Percentiles rank a stretch among this genome's conserved stretches.
Conservation (phyloP, 2,113 vertebrate species). For the Bostrychus sinensis region DNA sequence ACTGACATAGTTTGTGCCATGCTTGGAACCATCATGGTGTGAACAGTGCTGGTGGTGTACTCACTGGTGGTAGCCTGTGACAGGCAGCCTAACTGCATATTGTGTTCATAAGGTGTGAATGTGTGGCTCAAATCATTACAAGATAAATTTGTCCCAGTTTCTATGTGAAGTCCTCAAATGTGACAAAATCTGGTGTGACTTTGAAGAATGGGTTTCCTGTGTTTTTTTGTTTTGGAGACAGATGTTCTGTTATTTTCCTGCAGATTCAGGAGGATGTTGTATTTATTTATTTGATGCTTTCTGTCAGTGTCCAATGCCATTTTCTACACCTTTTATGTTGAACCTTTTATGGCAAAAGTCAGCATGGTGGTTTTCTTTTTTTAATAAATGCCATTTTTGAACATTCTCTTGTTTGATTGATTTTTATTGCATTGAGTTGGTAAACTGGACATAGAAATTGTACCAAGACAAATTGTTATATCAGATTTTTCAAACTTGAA, state of each 20-base stretch:
- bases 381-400: conserved; percentile 81
- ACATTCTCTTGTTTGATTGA: conserved; percentile 65
- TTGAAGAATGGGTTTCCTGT: conserved; percentile 24
- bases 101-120: conserved; percentile 4
- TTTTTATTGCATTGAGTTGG: conserved; percentile 14
- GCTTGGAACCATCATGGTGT: background rate
- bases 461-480: no score
- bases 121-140: background rate
- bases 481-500: background rate
- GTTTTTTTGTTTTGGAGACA: conserved; percentile 19
- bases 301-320: conserved; percentile 49
- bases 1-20: conserved; percentile 45
- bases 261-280: conserved; percentile 38
- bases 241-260: conserved; percentile 17
- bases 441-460: background rate
- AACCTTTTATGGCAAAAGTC: conserved; percentile 43
- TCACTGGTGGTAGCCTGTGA: conserved; percentile 10
- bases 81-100: conserved; percentile 15
- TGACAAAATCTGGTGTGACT: conserved; percentile 24
- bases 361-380: conserved; percentile 68
- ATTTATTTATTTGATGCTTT: conserved; percentile 62
- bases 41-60: background rate
- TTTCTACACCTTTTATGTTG: conserved; percentile 62
- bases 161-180: conserved; percentile 13
- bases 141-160: conserved; percentile 17